phyloP scores from a whole-genome alignment of 2,113 vertebrate species.

The Fregata magnificens region DNA sequence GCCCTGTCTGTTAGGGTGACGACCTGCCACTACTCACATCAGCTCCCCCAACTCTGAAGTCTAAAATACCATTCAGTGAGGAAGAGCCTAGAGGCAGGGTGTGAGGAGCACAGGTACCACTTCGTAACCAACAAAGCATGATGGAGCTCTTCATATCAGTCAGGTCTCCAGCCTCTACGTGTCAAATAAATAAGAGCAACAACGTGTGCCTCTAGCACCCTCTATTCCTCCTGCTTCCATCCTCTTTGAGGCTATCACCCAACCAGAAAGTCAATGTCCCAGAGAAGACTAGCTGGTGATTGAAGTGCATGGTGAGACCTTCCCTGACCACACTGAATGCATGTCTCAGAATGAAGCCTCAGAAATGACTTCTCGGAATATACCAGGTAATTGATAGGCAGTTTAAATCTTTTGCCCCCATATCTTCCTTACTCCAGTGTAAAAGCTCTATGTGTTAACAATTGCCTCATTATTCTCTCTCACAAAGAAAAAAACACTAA shows the following conservation, averaged over 20 bases:
- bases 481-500: background rate
- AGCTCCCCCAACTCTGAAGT: background rate
- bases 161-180: background rate
- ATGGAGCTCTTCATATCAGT: background rate
- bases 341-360: background rate
- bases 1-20: background rate
- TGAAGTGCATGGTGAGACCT: background rate
- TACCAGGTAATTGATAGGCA: background rate
- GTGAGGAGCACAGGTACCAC: background rate
- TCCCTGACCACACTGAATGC: background rate
- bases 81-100: background rate
- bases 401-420: background rate
- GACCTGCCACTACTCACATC: background rate
- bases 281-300: background rate
- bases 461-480: background rate
- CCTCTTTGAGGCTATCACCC: background rate
- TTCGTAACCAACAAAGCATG: background rate
- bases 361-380: background rate
- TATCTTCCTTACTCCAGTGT: background rate
- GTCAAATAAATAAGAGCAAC: background rate
- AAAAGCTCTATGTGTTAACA: background rate
- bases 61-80: background rate
- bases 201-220: background rate
- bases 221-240: background rate
- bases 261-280: background rate